Base-by-base conservation (phyloP, 2,797 vertebrate genomes). In the Choloepus didactylus region DNA sequence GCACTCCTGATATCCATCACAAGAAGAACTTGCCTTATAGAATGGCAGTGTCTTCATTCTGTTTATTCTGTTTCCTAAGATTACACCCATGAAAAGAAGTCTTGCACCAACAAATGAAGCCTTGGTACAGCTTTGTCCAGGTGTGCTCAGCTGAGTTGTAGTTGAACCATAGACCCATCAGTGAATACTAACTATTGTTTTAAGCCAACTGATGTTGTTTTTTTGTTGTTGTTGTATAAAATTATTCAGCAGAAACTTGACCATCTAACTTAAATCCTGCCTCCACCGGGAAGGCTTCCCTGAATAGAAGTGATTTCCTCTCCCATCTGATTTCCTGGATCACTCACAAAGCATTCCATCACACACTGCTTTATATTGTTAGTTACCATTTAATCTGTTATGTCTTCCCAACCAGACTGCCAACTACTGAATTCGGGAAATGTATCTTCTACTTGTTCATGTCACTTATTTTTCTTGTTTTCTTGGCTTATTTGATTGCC, bases 21-120 rank as follows among this genome's bases (percentile, higher is more conserved):
- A 12, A 44, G 16, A 67, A 29, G n/a, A 31, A 35, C 19, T 46
- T 19, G 0, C 35, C 23, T 31, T 23, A 21, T 5, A 6, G 1
- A 12, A 23, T 44, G 44, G 69, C 70, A 21, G 23, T 38, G 16
- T 44, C 46, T 9, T 10, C 62, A 35, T 35, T 35, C 35, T 35
- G 35, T 35, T 35, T 35, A 41, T 46, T 35, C 79, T 10, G 10
- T 38, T 15, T 31, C 38, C 31, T 44, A 21, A 70, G 29, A 56
- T 2, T 3, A 64, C 16, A 35, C 14, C 3, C 6, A 27, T 0
- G 0, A 6, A 2, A 0, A 35, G 31, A 4, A 5, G 23, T 9
- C 19, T 51, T 41, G 19, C 51, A 15, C 6, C 16, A 5, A n/a
- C 4, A 15, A 25, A 10, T 14, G 0, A 0, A 29, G 18, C 7